Evolutionary conservation across 2,113 vertebrate species (phyloP), one percentile per base, ranked within the genome.

Genomic region (Geothlypis trichas): DNA sequence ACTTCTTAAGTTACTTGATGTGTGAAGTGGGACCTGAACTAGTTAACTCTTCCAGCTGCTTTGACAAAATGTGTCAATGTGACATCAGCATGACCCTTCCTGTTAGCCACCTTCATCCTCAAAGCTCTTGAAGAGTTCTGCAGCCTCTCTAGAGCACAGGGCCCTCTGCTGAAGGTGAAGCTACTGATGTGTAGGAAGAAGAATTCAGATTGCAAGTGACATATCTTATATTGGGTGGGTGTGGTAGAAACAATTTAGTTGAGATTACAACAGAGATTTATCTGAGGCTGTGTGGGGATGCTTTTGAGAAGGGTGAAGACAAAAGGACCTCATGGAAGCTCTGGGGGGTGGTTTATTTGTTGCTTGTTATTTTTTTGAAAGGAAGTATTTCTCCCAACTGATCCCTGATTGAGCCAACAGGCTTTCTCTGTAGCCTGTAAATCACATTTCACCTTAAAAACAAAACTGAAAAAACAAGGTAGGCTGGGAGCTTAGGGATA

Each of bases 391-490:
- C 19, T 92, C 74, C 63, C 23, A 69, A 0, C 42, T 93, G 83
- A 87, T 49, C 58, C 28, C 27, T 16, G 39, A 54, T 37, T 78
- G 84, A 92, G 51, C 52, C 67, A 65, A 47, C 37, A 84, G 77
- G 44, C 67, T 52, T 90, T 77, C 63, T 77, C n/a, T 79, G 7
- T 68, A 67, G 58, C 65, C 66, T 89, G 28, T 89, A 94, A 95
- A 96, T 93, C 65, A 89, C 44, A 68, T 88, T 83, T 57, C 62
- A 79, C 55, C 59, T 94, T 79, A 85, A 79, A 78, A 91, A 75
- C 46, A 61, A 51, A 87, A 65, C 59, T 74, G 83, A 76, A 49
- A 27, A 93, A 74, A 62, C 83, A 84, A 86, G 62, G 63, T 81
- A 78, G 84, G 61, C 46, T 94, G 80, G 47, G 68, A 90, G 62